A percentile compares a stretch with the other conserved stretches of the same genome.
Evolutionary conservation across 2,888 invertebrate species (phyloP).

Genomic region (Lobophora halterata): DNA sequence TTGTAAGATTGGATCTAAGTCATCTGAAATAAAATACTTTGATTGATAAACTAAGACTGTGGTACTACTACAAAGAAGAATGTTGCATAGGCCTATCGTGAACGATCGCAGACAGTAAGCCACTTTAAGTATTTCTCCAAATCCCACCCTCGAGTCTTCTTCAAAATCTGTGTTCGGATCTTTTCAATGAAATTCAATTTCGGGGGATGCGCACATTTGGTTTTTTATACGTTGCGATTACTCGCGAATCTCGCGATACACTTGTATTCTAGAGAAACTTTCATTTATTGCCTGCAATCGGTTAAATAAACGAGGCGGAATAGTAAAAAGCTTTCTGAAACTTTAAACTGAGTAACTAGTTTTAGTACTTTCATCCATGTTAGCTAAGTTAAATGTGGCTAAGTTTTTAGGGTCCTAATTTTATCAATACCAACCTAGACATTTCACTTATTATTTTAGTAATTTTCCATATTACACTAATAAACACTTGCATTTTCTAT

Average conservation of each 20-base stretch:
- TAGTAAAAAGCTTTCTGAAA: constrained; percentile 2
- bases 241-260: constrained; percentile 31
- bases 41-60: too few species aligned
- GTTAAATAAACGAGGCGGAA: constrained; percentile 13
- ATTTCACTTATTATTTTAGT: too few species aligned
- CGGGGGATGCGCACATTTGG: constrained; percentile 53
- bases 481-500: too few species aligned
- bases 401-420: too few species aligned
- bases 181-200: constrained; percentile 73
- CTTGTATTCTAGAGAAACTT: constrained; percentile 38
- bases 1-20: too few species aligned
- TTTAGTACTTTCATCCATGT: too few species aligned
- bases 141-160: constrained; percentile 55
- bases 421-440: too few species aligned
- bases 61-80: constrained; percentile 51
- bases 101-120: constrained; percentile 66
- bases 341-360: not conserved
- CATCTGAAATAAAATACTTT: too few species aligned
- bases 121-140: constrained; percentile 64
- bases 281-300: constrained; percentile 20
- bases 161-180: constrained; percentile 62
- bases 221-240: constrained; percentile 36
- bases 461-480: too few species aligned
- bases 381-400: too few species aligned
- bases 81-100: constrained; percentile 64